Evolutionary conservation across 2,888 invertebrate genomes (phyloP).

Genomic region (Drosophila phalerata): DNA sequence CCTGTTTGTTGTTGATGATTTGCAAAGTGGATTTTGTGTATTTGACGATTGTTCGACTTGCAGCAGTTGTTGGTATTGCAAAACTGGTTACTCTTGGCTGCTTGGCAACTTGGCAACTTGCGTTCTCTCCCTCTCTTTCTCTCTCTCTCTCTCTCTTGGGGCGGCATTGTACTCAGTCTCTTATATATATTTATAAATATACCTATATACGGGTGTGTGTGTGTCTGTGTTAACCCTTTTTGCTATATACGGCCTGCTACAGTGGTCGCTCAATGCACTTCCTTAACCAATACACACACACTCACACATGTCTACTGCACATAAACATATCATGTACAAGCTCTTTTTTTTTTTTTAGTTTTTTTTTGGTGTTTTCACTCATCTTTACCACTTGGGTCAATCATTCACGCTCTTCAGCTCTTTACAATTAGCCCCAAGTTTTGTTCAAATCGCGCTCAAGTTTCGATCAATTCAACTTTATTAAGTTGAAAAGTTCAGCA

Average conservation of each 20-base stretch:
- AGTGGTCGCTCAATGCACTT: conserved; percentile 31
- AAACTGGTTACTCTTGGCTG: conserved; percentile 68
- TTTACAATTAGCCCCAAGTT: conserved; percentile 14
- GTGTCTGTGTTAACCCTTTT: conserved; percentile 29
- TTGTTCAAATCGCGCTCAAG: not conserved
- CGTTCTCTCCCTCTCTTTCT: conserved; percentile 4
- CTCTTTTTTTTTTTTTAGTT: not conserved
- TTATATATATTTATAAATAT: not conserved
- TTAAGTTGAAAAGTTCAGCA: not conserved
- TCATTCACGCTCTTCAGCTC: conserved; percentile 16
- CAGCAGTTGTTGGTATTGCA: conserved; percentile 48
- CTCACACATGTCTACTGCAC: conserved; percentile 1
- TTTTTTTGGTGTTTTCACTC: conserved; percentile 5
- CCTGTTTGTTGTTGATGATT: conserved; percentile 71
- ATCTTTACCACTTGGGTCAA: conserved; percentile 13
- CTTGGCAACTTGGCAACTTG: conserved; percentile 36
- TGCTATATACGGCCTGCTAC: conserved; percentile 14
- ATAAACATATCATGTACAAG: conserved; percentile 4
- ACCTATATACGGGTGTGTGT: not conserved
- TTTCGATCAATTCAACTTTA: not conserved
- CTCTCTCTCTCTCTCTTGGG: conserved; percentile 7
- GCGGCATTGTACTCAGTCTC: not conserved
- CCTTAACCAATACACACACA: conserved; percentile 17
- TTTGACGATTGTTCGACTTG: conserved; percentile 78
- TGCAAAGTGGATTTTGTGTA: conserved; percentile 80